phyloP scores from a whole-genome alignment of 2,113 vertebrate genomes.

The Takifugu flavidus region DNA sequence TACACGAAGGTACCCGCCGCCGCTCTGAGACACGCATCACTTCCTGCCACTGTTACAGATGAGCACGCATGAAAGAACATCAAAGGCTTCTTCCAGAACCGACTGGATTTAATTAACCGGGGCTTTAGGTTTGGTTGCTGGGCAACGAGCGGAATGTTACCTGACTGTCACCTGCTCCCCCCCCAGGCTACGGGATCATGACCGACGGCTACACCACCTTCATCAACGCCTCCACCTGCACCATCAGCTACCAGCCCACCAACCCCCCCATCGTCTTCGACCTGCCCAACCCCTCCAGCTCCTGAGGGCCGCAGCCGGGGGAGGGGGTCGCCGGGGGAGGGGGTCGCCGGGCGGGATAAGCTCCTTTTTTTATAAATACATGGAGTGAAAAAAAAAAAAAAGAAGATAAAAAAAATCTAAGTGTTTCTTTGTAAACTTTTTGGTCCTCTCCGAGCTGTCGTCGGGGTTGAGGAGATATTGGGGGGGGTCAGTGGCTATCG shows the following conservation, averaged over 20 bases:
- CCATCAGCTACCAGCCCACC: constrained; percentile 97
- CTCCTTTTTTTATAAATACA: constrained; percentile 82
- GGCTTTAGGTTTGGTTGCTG: no score
- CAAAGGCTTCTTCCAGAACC: not conserved
- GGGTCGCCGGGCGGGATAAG: constrained; percentile 16
- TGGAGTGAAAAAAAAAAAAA: constrained; percentile 43
- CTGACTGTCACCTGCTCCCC: constrained; percentile 7
- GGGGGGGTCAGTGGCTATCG: constrained; percentile 24
- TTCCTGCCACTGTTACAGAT: no score
- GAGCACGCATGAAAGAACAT: no score
- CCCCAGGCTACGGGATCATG: constrained; percentile 95
- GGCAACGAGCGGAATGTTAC: not conserved
- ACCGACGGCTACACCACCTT: constrained; percentile 96
- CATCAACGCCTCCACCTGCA: constrained; percentile 95
- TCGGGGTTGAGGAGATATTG: constrained; percentile 54
- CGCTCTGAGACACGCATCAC: no score
- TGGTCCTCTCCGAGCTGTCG: constrained; percentile 81
- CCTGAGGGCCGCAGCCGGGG: constrained; percentile 76
- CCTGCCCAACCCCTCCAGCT: constrained; percentile 92
- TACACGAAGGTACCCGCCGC: constrained; percentile 85
- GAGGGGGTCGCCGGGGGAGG: constrained; percentile 58
- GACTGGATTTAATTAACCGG: no score
- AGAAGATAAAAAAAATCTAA: constrained; percentile 63
- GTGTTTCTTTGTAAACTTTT: constrained; percentile 79
- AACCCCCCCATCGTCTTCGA: constrained; percentile 98